Percentiles rank a stretch among this genome's conserved stretches.
These are phyloP conservation scores for Entomyzon cyanotis DNA, from an alignment of 2,113 vertebrate genomes.

Conservation along the genomic window DNA sequence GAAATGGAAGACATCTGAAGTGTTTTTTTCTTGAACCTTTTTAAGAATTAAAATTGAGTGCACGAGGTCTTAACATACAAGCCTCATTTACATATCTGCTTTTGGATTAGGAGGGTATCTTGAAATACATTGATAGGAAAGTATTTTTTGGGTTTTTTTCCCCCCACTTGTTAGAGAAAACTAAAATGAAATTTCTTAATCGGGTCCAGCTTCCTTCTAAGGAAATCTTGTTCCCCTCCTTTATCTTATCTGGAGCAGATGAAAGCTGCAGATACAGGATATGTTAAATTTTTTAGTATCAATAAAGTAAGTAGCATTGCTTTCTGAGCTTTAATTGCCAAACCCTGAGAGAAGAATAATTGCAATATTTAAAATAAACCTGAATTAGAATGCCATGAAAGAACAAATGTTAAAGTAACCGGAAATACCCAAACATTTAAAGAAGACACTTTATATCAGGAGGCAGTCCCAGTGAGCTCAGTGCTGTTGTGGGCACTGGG, in stretches of 20 bases:
- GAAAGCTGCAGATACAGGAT: not conserved
- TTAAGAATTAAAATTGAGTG: conserved; percentile 38
- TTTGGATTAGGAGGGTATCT: not conserved
- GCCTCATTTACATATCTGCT: conserved; percentile 15
- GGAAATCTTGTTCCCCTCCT: not conserved
- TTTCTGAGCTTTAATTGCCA: not conserved
- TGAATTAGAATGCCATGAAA: not conserved
- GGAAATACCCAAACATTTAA: not conserved
- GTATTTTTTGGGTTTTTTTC: not conserved
- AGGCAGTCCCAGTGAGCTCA: not conserved
- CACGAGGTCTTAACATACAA: not conserved
- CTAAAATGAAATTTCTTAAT: not conserved
- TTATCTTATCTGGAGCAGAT: not conserved
- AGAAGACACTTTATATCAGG: not conserved
- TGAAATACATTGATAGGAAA: not conserved
- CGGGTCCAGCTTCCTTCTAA: not conserved
- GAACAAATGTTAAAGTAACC: not conserved
- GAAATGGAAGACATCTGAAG: not conserved
- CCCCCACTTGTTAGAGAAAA: rapidly evolving
- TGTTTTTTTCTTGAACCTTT: not conserved
- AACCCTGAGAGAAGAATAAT: not conserved
- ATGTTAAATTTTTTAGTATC: not conserved
- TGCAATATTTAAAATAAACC: not conserved
- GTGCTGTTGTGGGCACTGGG: not conserved
- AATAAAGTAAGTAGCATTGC: not conserved